These are phyloP conservation scores for Cyanistes caeruleus DNA, from an alignment of 2,113 vertebrate species.

Conservation along the genomic window DNA sequence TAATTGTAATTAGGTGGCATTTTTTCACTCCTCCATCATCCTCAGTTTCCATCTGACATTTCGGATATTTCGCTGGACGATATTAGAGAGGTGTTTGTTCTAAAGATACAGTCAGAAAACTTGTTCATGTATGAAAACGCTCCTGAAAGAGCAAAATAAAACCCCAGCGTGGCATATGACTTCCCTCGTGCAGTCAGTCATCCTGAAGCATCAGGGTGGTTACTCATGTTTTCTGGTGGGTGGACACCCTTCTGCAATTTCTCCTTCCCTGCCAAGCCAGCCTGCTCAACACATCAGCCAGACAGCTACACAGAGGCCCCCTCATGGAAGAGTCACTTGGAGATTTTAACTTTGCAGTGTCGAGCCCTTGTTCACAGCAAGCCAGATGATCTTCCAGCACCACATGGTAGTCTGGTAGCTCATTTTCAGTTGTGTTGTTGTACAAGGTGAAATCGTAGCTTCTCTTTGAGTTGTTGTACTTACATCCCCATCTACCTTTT, in stretches of 20 bases:
- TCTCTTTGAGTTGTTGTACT: not conserved
- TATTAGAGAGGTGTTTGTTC: not conserved
- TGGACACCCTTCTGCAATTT: slow-evolving; percentile 6
- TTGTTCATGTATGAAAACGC: not conserved
- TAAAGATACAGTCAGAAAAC: not conserved
- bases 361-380: slow-evolving; percentile 28
- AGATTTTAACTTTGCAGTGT: slow-evolving; percentile 8
- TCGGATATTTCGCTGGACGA: not conserved
- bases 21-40: not conserved
- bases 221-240: slow-evolving; percentile 49
- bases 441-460: not conserved
- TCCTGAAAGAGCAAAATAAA: not conserved
- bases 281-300: not conserved
- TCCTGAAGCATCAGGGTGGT: not conserved
- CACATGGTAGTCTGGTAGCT: slow-evolving; percentile 21
- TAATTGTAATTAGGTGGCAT: not conserved
- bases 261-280: not conserved
- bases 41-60: not conserved
- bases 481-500: not conserved
- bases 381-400: slow-evolving; percentile 21
- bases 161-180: not conserved
- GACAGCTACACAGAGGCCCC: not conserved
- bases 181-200: slow-evolving; percentile 4
- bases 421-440: slow-evolving; percentile 25
- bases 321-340: not conserved